Conservation (phyloP, 2,113 vertebrate genomes). For the Halichoeres trimaculatus region DNA sequence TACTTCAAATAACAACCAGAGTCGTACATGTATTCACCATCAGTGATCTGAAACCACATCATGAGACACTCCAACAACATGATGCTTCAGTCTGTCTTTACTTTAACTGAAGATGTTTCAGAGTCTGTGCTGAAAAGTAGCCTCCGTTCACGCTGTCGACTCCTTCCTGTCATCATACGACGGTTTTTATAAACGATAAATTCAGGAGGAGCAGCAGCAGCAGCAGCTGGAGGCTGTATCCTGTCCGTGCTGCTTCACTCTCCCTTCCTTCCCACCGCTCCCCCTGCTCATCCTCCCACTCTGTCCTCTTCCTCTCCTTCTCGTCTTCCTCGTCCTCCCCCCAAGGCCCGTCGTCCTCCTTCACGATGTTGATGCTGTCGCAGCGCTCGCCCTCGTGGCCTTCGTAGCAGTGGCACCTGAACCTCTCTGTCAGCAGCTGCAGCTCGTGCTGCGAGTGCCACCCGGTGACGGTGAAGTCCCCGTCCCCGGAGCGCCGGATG, state of each 20-base stretch:
- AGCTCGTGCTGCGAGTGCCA: conserved; percentile 75
- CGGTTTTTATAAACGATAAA: conserved; percentile 29
- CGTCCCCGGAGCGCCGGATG: conserved; percentile 60
- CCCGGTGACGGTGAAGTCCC: conserved; percentile 77
- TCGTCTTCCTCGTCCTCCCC: conserved; percentile 34
- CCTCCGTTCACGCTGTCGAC: neutral
- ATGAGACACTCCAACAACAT: too few species aligned
- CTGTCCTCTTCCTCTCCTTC: conserved; percentile 48
- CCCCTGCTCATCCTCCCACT: conserved; percentile 64
- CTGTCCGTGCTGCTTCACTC: conserved; percentile 39
- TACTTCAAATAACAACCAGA: too few species aligned
- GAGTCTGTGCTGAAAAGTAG: neutral
- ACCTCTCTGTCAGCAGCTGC: conserved; percentile 72
- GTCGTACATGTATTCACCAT: too few species aligned
- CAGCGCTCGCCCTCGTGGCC: conserved; percentile 80
- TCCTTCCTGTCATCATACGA: conserved; percentile 10
- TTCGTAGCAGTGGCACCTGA: conserved; percentile 86
- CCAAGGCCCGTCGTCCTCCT: conserved; percentile 53
- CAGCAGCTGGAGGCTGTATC: conserved; percentile 17
- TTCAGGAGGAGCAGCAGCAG: conserved; percentile 65
- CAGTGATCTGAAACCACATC: too few species aligned
- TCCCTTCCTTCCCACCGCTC: conserved; percentile 10
- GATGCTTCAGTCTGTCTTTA: too few species aligned
- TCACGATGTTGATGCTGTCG: conserved; percentile 72
- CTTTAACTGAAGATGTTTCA: too few species aligned